Evolutionary conservation across 2,888 invertebrate genomes (phyloP), one percentile per base, ranked within the genome.

Genomic region (Xanthia icteritia): DNA sequence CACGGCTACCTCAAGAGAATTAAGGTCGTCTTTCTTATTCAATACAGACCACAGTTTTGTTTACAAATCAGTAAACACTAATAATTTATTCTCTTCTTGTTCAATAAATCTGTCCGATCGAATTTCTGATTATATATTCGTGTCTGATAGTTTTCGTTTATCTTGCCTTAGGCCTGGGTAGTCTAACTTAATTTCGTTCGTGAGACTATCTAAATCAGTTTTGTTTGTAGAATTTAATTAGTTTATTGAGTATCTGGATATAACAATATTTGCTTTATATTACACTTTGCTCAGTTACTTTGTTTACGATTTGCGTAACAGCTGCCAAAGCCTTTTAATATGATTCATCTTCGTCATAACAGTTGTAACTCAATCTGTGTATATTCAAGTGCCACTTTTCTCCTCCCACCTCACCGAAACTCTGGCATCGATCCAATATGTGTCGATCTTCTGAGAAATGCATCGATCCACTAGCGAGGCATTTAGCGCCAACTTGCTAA

Each of bases 391-490:
- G 92, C 88, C 90, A 91, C 91, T 90, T 89, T 85, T 88, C 77
- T 86, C 87, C 88, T 90, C 89, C 89, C 83, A 84, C 89, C 86
- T 86, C 89, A 76, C 84, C 87, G 77, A 84, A 84, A 87, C 89
- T 85, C 93, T 96, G 96, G 96, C 95, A 80, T 81, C 83, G 79
- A 82, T 92, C 95, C 96, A 96, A 94, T 90, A 91, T 89, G 88
- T 91, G 91, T 89, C 89, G 90, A 93, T 94, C 91, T 94, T 95
- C 94, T 90, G 86, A 93, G 95, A 95, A 95, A 92, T 94, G 94
- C 94, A 94, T 92, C 90, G 91, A 92, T 92, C 89, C 79, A 89
- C 89, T 89, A 85, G 90, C 83, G 88, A 82, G 80, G 84, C 78
- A 84, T 84, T 86, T 86, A 89, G 88, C 89, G 92, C 91, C 91